Evolutionary conservation across 2,888 invertebrate species (phyloP).

Genomic region (Nebria brevicollis): DNA sequence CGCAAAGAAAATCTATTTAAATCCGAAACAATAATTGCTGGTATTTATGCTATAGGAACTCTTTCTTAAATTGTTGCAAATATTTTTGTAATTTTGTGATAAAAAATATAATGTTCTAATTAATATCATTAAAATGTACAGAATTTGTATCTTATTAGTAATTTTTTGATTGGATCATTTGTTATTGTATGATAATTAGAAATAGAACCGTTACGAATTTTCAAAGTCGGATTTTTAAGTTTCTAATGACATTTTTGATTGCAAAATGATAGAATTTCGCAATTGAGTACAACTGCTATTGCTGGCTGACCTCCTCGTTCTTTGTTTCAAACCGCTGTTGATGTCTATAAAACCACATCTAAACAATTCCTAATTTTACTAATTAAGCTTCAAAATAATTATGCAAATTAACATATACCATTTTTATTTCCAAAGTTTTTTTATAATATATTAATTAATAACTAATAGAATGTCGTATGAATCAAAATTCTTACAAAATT

Average conservation of each 20-base stretch:
- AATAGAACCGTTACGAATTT: conserved; percentile 22
- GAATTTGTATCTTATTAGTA: background rate
- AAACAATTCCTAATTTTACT: background rate
- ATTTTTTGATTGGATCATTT: background rate
- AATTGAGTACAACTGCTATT: conserved; percentile 15
- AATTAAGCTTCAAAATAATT: conserved; percentile 7
- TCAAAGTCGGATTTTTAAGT: conserved; percentile 11
- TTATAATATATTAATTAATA: too few relatives aligned
- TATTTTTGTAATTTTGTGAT: too few relatives aligned
- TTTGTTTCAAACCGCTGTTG: conserved; percentile 13
- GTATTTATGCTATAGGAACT: too few relatives aligned
- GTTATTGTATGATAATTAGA: conserved; percentile 9
- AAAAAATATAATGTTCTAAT: background rate
- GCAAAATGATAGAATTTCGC: conserved; percentile 30
- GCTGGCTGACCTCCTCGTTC: conserved; percentile 12
- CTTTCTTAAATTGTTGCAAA: too few relatives aligned
- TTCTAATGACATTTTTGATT: conserved; percentile 25
- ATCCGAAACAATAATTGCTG: too few relatives aligned
- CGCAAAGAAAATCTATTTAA: too few relatives aligned
- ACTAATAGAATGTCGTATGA: too few relatives aligned
- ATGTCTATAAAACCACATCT: background rate
- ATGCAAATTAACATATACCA: background rate
- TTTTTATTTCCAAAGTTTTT: too few relatives aligned
- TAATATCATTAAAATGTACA: background rate
- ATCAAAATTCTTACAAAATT: too few relatives aligned